These are phyloP conservation scores for Bombus breviceps DNA, from an alignment of 1,140 invertebrate genomes.

Conservation along the genomic window DNA sequence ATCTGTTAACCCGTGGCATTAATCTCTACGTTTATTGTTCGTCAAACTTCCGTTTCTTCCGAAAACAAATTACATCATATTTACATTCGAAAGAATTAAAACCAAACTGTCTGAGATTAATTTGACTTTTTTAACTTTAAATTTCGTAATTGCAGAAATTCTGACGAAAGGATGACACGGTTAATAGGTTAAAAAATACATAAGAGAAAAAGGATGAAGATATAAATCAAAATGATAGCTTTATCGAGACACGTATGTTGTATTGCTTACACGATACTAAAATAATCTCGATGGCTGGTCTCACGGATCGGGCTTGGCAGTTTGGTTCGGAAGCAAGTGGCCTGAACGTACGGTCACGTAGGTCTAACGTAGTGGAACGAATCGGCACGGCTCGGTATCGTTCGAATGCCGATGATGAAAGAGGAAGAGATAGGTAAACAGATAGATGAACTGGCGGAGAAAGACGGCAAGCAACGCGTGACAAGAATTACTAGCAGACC, in stretches of 20 bases:
- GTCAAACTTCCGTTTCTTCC: not conserved
- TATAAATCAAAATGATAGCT: not conserved
- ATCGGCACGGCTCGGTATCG: slow-evolving; percentile 33
- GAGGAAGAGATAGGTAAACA: slow-evolving; percentile 56
- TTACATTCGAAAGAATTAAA: not conserved
- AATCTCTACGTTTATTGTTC: not conserved
- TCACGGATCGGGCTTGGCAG: not conserved
- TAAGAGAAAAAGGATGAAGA: not conserved
- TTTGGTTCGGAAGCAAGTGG: not conserved
- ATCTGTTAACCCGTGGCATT: not conserved
- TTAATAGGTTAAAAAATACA: not conserved
- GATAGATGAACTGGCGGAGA: slow-evolving; percentile 41
- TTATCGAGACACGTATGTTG: not conserved
- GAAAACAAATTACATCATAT: not conserved
- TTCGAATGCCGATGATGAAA: slow-evolving; percentile 61
- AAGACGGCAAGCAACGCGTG: slow-evolving; percentile 50
- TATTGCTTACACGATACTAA: not conserved
- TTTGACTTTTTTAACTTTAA: not conserved
- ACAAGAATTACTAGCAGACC: slow-evolving; percentile 34
- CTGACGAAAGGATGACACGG: too few species aligned
- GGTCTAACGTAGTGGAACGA: slow-evolving; percentile 47
- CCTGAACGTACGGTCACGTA: slow-evolving; percentile 45
- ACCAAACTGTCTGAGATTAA: too few species aligned
- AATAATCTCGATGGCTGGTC: not conserved
- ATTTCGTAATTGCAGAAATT: not conserved